Base-by-base conservation (phyloP, 2,888 invertebrate genomes). In the Pristionchus maxplancki region DNA sequence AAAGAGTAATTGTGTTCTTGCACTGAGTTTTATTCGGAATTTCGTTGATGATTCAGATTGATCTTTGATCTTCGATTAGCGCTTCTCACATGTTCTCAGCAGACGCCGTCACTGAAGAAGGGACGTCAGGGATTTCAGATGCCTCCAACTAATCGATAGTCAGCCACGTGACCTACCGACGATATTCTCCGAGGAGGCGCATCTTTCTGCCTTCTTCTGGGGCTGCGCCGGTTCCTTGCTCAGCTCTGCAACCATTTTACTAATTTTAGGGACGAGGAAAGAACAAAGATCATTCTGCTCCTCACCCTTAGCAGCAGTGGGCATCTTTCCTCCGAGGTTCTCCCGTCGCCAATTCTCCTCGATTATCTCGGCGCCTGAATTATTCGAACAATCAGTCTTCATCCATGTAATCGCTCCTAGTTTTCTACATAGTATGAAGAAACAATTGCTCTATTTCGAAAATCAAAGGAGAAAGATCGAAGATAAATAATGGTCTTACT, bases 151-250 rank as follows among this genome's bases (percentile, higher is more conserved):
- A 50, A 50, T 58, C n/a, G 2, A 58, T 6, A n/a, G 9, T n/a
- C n/a, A n/a, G n/a, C n/a, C n/a, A n/a, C n/a, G n/a, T n/a, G 17
- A 4, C 20, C 28, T 44, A 78, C 78, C 78, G 78, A 78, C 44
- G 44, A 78, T 78, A 78, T 78, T 78, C 78, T 78, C 78, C 2
- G 78, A 78, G 8, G 78, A 78, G 2, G 78, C 78, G 44, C 78
- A 78, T 4, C n/a, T 28, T 28, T 78, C 78, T 15, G 44, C 48
- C 78, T 78, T 78, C 78, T 40, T 40, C 67, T 31, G 8, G 24
- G 44, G 17, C 13, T 48, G 44, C 9, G 28, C 13, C n/a, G 78
- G 15, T 20, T 48, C 78, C 37, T 48, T 78, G 15, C 15, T 1
- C n/a, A 40, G n/a, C 40, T 37, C 74, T 74, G 74, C 44, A 74